Percentiles rank a stretch among this genome's conserved stretches.
Conservation (phyloP, 1,140 invertebrate species). For the Harpegnathos saltator region DNA sequence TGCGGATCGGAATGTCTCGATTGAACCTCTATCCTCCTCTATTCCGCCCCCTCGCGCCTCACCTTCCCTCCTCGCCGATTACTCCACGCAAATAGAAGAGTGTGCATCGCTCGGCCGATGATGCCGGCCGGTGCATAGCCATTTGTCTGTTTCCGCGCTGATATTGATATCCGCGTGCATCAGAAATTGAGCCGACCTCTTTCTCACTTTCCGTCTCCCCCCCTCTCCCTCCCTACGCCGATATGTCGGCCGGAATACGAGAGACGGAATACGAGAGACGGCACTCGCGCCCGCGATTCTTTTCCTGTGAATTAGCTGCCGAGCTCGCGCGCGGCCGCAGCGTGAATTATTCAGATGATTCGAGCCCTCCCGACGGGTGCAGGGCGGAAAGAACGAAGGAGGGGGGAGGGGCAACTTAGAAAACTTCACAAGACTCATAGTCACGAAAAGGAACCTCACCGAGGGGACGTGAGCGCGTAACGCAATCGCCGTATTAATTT, state of each 20-base stretch:
- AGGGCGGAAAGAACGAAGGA: too few relatives aligned
- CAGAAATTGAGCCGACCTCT: slow-evolving; percentile 26
- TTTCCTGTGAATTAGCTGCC: slow-evolving; percentile 10
- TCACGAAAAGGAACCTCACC: background rate
- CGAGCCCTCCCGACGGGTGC: too few relatives aligned
- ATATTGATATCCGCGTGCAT: slow-evolving; percentile 66
- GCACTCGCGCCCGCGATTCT: background rate
- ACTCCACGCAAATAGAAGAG: slow-evolving; percentile 68
- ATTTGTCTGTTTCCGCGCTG: slow-evolving; percentile 60
- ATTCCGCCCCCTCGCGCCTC: background rate
- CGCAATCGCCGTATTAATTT: slow-evolving; percentile 25
- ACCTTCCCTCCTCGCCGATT: slow-evolving; percentile 63
- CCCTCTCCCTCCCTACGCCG: background rate
- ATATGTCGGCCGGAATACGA: slow-evolving; percentile 2
- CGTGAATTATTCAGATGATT: slow-evolving; percentile 26
- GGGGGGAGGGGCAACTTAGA: background rate
- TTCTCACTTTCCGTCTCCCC: too few relatives aligned
- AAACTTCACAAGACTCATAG: background rate
- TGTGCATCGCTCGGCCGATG: slow-evolving; percentile 43
- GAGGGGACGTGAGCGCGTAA: background rate
- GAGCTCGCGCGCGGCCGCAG: slow-evolving; percentile 2
- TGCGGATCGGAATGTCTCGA: slow-evolving; percentile 82
- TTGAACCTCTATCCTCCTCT: slow-evolving; percentile 60
- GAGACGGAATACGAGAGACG: too few relatives aligned
- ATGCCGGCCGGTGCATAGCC: slow-evolving; percentile 67